Evolutionary conservation across 2,888 invertebrate species (phyloP).

Genomic region (Xestobium rufovillosum): DNA sequence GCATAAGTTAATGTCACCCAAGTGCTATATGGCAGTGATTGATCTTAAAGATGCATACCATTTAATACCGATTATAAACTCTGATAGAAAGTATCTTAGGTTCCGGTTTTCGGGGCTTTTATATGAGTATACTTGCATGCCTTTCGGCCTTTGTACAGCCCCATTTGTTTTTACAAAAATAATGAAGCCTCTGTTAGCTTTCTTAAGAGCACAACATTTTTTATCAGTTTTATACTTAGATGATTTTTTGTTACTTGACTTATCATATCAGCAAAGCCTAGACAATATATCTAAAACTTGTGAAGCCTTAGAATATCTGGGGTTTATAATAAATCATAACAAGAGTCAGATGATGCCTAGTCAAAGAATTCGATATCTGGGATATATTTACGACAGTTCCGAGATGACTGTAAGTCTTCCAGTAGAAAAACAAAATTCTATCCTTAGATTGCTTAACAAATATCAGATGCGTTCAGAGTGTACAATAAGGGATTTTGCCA

Average conservation of each 20-base stretch:
- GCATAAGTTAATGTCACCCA: slow-evolving; percentile 8
- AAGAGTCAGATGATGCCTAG: slow-evolving; percentile 18
- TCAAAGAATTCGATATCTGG: slow-evolving; percentile 16
- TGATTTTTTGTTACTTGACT: slow-evolving; percentile 22
- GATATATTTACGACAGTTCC: slow-evolving; percentile 19
- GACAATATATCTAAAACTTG: slow-evolving; percentile 14
- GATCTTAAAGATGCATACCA: slow-evolving; percentile 19
- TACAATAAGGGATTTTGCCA: slow-evolving; percentile 22
- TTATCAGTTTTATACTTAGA: slow-evolving; percentile 23
- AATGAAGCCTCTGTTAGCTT: slow-evolving; percentile 18
- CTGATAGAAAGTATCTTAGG: slow-evolving; percentile 16
- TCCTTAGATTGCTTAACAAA: slow-evolving; percentile 5
- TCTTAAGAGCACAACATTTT: slow-evolving; percentile 11
- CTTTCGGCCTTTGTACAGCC: slow-evolving; percentile 20
- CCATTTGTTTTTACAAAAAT: slow-evolving; percentile 23
- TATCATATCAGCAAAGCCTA: slow-evolving; percentile 10
- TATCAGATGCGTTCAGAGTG: slow-evolving; percentile 7
- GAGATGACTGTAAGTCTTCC: slow-evolving; percentile 16
- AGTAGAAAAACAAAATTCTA: slow-evolving; percentile 7
- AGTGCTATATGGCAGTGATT: slow-evolving; percentile 14
- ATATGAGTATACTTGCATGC: slow-evolving; percentile 20
- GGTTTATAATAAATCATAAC: slow-evolving; percentile 20
- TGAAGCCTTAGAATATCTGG: slow-evolving; percentile 14
- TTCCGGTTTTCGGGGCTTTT: slow-evolving; percentile 15
- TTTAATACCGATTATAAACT: slow-evolving; percentile 14